Evolutionary conservation across 2,797 vertebrate genomes (phyloP).

Genomic region (Macroramphosus scolopax): DNA sequence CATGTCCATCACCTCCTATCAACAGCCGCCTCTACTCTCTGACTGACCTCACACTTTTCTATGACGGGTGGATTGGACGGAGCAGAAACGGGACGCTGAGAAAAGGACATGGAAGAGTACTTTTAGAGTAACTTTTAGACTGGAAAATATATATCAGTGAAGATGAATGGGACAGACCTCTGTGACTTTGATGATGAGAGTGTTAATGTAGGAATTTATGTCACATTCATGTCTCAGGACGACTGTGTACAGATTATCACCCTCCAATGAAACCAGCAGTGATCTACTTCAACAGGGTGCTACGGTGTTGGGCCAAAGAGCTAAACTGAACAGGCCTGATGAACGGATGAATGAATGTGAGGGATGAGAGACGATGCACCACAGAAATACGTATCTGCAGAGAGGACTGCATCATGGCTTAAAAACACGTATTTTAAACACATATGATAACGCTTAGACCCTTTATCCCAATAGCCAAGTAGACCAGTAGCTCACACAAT

Average conservation of each 20-base stretch:
- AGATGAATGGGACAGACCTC: conserved; percentile 10
- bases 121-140: conserved; percentile 6
- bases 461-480: conserved; percentile 71
- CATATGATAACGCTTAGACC: conserved; percentile 62
- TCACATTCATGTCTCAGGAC: conserved; percentile 73
- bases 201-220: conserved; percentile 59
- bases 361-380: conserved; percentile 29
- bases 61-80: conserved; percentile 22
- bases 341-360: conserved; percentile 6
- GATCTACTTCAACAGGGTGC: conserved; percentile 71
- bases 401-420: conserved; percentile 46
- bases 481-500: conserved; percentile 73
- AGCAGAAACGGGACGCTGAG: conserved; percentile 5
- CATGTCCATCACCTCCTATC: conserved; percentile 37
- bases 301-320: conserved; percentile 59
- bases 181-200: conserved; percentile 26
- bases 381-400: conserved; percentile 42
- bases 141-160: conserved; percentile 3
- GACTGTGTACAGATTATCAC: conserved; percentile 60
- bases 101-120: not conserved
- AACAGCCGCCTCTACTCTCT: conserved; percentile 39
- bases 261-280: conserved; percentile 75
- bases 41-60: conserved; percentile 32
- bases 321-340: conserved; percentile 19
- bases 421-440: conserved; percentile 55